Base-by-base conservation (phyloP, 1,140 invertebrate species). In the Aculops lycopersici region DNA sequence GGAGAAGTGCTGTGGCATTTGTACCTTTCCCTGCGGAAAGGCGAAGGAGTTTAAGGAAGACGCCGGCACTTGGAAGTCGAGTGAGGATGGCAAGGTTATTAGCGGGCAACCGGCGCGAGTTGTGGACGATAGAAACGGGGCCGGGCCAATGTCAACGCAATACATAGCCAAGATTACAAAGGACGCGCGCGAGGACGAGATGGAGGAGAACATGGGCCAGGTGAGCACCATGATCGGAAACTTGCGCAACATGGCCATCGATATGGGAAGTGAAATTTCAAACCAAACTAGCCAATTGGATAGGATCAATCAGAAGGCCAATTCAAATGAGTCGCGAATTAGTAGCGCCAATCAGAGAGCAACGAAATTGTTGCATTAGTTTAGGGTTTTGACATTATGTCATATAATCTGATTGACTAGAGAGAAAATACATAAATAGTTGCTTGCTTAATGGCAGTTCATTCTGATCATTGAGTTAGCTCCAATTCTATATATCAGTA, bases 41-140 rank as follows among this genome's bases (percentile, higher is more conserved):
- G n/a, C 12, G 31, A 46, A 37, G 17, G 43, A 48, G 36, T 48
- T 45, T 39, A 48, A 48, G 41, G 46, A 48, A 40, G 47, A 48
- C 20, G 44, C 37, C 14, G 39, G 41, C 8, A 47, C 43, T 4
- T 48, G 47, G 47, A 48, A 48, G 36, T 41, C 42, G 21, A 42
- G 36, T 36, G 46, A 48, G 19, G 47, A 48, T 39, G 47, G 46
- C 20, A 48, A 48, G 39, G 40, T 48, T 13, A 39, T 48, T 16
- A 21, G 16, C 35, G 46, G 47, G 12, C 46, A 48, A 41, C 47
- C 47, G 21, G 36, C 41, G 14, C 24, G 41, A 40, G 79, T 92
- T 47, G 81, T 92, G 64, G 84, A 88, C 52, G 79, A 90, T 47
- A 68, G 78, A 47, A 84, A 88, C 58, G 79, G 79, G 20, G 66